A percentile compares a stretch with the other conserved stretches of the same genome.
Conservation (phyloP, 2,113 vertebrate species). For the Mustelus asterias region DNA sequence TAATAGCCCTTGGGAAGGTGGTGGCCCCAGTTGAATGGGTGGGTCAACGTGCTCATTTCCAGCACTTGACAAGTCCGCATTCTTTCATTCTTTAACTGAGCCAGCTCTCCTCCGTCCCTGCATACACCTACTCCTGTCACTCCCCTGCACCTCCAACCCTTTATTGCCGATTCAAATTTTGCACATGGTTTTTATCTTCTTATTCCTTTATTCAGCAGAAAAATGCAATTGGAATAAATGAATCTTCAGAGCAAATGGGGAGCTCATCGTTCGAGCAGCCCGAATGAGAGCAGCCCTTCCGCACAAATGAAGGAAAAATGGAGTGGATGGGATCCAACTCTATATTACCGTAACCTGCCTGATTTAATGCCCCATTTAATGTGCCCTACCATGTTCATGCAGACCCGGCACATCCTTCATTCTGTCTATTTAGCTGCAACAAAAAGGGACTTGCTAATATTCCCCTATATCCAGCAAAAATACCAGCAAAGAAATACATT, state of each 20-base stretch:
- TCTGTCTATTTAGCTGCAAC: constrained; percentile 11
- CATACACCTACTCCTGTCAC: too few relatives aligned
- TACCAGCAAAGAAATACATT: neutral
- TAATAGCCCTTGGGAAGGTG: too few relatives aligned
- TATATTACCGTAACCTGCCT: neutral
- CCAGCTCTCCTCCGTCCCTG: neutral
- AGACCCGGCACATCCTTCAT: neutral
- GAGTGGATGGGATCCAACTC: neutral
- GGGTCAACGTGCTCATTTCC: neutral
- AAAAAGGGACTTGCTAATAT: neutral
- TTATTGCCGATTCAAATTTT: neutral
- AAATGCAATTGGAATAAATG: neutral
- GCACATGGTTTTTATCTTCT: neutral
- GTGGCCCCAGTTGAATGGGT: neutral
- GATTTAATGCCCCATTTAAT: neutral
- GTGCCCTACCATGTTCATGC: neutral
- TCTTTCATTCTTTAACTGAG: neutral
- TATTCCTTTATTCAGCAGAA: neutral
- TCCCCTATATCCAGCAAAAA: neutral
- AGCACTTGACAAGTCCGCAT: neutral
- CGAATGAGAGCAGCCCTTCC: neutral
- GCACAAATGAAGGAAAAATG: neutral
- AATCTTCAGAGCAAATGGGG: neutral
- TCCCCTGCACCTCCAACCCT: too few relatives aligned
- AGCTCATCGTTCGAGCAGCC: neutral